These are phyloP conservation scores for Mimumesa dahlbomi DNA, from an alignment of 2,888 invertebrate genomes.

Conservation along the genomic window DNA sequence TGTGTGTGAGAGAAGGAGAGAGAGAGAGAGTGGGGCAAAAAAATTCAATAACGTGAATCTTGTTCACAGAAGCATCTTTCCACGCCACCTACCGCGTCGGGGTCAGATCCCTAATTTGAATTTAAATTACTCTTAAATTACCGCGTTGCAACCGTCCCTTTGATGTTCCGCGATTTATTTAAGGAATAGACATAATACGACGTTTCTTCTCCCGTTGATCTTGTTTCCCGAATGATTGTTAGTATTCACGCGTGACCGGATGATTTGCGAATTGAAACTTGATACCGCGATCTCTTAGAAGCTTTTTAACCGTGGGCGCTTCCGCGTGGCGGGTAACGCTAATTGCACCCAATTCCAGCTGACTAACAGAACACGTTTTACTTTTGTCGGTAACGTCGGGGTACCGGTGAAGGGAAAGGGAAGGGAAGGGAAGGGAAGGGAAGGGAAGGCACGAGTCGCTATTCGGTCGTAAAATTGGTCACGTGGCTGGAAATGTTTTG, in stretches of 20 bases:
- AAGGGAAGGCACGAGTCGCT: conserved; percentile 63
- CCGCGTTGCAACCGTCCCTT: conserved; percentile 20
- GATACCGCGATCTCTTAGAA: conserved; percentile 5
- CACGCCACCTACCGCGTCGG: conserved; percentile 2
- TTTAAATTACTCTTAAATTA: conserved; percentile 44
- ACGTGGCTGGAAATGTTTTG: conserved; percentile 73
- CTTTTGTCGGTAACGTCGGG: conserved; percentile 37
- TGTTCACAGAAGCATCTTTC: not conserved
- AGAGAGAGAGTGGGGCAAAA: not conserved
- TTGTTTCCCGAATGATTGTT: too few species aligned
- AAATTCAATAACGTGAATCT: conserved; percentile 31
- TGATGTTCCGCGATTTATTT: conserved; percentile 32
- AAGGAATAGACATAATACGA: conserved; percentile 14
- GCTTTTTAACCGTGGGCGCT: not conserved
- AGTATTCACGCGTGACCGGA: too few species aligned
- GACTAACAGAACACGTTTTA: conserved; percentile 52
- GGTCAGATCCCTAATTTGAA: conserved; percentile 36
- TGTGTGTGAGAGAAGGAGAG: too few species aligned
- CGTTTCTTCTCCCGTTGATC: not conserved
- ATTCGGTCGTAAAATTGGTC: conserved; percentile 75
- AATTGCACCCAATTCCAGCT: conserved; percentile 49
- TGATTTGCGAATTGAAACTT: conserved; percentile 1
- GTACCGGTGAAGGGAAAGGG: too few species aligned
- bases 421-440: too few species aligned
- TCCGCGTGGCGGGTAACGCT: conserved; percentile 34